Evolutionary conservation across 2,888 invertebrate genomes (phyloP).

Genomic region (Thyatira batis): DNA sequence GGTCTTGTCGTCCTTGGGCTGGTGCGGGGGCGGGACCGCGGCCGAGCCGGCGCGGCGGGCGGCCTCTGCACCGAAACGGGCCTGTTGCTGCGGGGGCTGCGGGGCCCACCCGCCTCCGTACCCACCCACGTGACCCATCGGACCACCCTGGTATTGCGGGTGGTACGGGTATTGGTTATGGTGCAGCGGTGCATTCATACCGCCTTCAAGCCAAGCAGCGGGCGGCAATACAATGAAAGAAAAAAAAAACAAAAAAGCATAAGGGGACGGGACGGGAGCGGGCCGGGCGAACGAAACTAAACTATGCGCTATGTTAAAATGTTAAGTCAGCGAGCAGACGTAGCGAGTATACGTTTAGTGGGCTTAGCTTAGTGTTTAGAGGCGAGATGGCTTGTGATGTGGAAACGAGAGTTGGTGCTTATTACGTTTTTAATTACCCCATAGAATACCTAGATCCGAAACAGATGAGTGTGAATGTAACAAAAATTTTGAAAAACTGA

Average conservation of each 20-base stretch:
- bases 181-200: constrained; percentile 82
- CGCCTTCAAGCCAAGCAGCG: constrained; percentile 82
- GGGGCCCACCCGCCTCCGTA: constrained; percentile 54
- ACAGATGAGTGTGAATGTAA: constrained; percentile 64
- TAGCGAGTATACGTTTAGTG: constrained; percentile 62
- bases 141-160: constrained; percentile 76
- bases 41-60: constrained; percentile 58
- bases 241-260: constrained; percentile 79
- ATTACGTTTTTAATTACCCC: constrained; percentile 58
- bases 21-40: constrained; percentile 33
- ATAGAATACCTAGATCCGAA: constrained; percentile 70
- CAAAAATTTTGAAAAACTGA: constrained; percentile 68
- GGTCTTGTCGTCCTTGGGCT: constrained; percentile 84
- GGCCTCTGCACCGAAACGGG: constrained; percentile 80
- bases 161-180: constrained; percentile 82
- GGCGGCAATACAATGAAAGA: constrained; percentile 82
- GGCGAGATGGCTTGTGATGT: constrained; percentile 62
- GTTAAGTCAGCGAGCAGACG: constrained; percentile 59
- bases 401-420: constrained; percentile 66
- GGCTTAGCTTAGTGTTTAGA: constrained; percentile 47
- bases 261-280: constrained; percentile 69
- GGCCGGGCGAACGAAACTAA: constrained; percentile 61
- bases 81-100: constrained; percentile 62
- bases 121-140: constrained; percentile 54
- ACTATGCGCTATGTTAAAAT: constrained; percentile 61